Conservation (phyloP, 2,797 vertebrate species). For the Benthosema pterotum region DNA sequence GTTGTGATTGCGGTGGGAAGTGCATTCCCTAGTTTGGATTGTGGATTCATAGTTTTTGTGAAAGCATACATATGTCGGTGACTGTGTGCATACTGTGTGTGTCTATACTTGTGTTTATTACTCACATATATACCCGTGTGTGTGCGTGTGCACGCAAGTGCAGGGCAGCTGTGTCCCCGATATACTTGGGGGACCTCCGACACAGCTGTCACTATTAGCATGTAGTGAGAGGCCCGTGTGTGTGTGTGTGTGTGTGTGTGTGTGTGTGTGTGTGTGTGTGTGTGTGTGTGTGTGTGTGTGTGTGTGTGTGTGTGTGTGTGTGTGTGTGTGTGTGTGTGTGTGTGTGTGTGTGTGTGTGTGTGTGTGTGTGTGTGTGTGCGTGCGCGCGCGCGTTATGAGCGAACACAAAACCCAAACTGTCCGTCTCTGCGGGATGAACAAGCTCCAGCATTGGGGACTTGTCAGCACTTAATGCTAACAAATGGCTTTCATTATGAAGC, state of each 20-base stretch:
- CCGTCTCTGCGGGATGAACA: conserved; percentile 49
- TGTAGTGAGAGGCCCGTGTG: too few species aligned
- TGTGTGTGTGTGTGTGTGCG: conserved; percentile 70
- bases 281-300: conserved; percentile 23
- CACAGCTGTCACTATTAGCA: too few species aligned
- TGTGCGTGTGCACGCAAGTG: too few species aligned
- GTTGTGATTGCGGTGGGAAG: too few species aligned
- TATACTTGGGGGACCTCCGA: too few species aligned
- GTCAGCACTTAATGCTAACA: conserved; percentile 61
- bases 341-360: conserved; percentile 35
- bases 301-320: conserved; percentile 11
- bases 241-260: conserved; percentile 14
- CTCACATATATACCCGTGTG: too few species aligned
- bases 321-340: conserved; percentile 21
- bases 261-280: conserved; percentile 32
- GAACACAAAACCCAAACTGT: conserved; percentile 60
- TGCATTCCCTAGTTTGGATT: too few species aligned
- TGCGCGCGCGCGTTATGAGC: conserved; percentile 36
- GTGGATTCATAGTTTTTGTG: too few species aligned
- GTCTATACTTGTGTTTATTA: too few species aligned
- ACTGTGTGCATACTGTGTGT: too few species aligned
- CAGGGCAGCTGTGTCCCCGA: too few species aligned
- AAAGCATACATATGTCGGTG: too few species aligned
- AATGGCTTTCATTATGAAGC: conserved; percentile 45
- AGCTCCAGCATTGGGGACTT: conserved; percentile 53